Evolutionary conservation across 2,888 invertebrate genomes (phyloP), one percentile per base, ranked within the genome.

Genomic region (Exocentrus adspersus): DNA sequence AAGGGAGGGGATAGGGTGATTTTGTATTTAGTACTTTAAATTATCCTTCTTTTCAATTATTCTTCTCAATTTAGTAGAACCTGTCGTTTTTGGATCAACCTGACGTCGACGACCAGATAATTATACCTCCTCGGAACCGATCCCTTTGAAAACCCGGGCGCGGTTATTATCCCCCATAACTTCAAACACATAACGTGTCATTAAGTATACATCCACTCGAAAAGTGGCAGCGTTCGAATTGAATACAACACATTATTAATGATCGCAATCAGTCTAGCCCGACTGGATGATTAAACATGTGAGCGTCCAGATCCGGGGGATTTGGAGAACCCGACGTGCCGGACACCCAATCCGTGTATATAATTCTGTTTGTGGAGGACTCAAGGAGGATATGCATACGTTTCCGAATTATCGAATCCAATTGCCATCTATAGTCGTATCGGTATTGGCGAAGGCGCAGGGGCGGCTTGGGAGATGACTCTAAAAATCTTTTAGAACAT

Each of bases 261-360:
- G 54, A 43, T 30, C 17, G 54, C 43, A 54, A 43, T 54, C 43
- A 28, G 21, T 54, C 43, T 24, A 21, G 28, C 42, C 10, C 53
- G 53, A 42, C 42, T 42, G 42, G 43, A 16, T 43, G 54, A 54
- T 54, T 54, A 54, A 54, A 54, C 54, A 43, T 54, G 54, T 54
- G 28, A 28, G 16, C 28, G 37, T 28, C 28, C 28, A 28, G 43
- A 54, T 54, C 24, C 21, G 16, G 54, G 20, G 54, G 54, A 54
- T 54, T 54, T 54, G 54, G 17, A 54, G 16, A n/a, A 24, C 41
- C 54, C 17, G 43, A 12, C 16, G 16, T 21, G 14, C 54, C 21
- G 43, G 42, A 54, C 54, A 28, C 43, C 43, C 28, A 28, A 54
- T 54, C 53, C 53, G 20, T 54, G 28, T 54, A 54, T 43, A 42